phyloP scores from a whole-genome alignment of 2,888 invertebrate genomes.

The Microctonus brassicae region DNA sequence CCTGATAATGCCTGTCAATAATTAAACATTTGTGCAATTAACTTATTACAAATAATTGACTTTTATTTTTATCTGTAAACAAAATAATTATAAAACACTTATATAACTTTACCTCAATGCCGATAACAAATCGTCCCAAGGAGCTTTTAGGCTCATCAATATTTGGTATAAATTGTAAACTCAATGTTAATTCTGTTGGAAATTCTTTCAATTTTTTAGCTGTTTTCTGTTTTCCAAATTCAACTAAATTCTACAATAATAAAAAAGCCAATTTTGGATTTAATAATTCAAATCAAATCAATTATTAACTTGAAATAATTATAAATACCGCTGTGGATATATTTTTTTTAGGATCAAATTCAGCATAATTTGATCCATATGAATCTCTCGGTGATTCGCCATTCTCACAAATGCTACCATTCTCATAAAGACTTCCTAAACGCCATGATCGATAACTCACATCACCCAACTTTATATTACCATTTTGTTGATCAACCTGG shows the following conservation, averaged over 20 bases:
- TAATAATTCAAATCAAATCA: neutral
- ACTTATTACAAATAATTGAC: neutral
- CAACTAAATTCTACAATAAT: conserved; percentile 56
- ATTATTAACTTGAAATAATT: neutral
- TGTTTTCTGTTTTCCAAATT: conserved; percentile 54
- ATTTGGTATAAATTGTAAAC: conserved; percentile 63
- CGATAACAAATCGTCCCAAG: conserved; percentile 62
- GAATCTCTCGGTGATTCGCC: conserved; percentile 52
- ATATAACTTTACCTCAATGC: conserved; percentile 59
- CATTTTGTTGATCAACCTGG: conserved; percentile 47
- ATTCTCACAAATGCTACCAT: conserved; percentile 59
- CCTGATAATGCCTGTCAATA: conserved; percentile 68
- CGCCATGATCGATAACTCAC: conserved; percentile 67
- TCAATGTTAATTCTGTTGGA: conserved; percentile 66
- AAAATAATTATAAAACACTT: neutral
- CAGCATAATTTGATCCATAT: conserved; percentile 52
- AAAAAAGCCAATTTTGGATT: neutral
- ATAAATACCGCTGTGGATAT: conserved; percentile 38
- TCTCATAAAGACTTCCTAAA: conserved; percentile 65
- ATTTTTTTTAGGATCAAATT: conserved; percentile 38
- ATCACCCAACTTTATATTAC: conserved; percentile 61
- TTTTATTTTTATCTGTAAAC: neutral
- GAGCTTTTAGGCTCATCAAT: conserved; percentile 48
- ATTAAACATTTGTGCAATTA: conserved; percentile 25
- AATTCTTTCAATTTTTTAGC: conserved; percentile 57